These are phyloP conservation scores for Channa argus DNA, from an alignment of 2,113 vertebrate species.

Conservation along the genomic window DNA sequence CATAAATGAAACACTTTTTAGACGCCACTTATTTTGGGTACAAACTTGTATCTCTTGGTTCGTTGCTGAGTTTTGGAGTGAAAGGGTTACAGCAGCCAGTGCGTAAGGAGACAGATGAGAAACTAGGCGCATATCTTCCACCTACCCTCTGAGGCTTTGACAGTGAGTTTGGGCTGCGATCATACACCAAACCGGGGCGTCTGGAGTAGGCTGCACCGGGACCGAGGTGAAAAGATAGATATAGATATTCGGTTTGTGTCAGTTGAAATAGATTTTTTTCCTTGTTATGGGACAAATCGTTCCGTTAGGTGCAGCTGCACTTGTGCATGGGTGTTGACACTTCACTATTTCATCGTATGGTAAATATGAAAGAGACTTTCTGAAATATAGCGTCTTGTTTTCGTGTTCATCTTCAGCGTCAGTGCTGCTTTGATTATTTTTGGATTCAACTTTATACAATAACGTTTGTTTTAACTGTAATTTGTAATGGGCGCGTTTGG, in stretches of 20 bases:
- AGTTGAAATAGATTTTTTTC: not conserved
- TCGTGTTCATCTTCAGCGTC: not conserved
- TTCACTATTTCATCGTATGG: slow-evolving; percentile 42
- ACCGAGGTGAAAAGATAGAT: slow-evolving; percentile 61
- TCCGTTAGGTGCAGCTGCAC: slow-evolving; percentile 28
- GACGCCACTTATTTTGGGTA: slow-evolving; percentile 12
- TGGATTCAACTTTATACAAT: not conserved
- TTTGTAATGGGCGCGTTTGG: not conserved
- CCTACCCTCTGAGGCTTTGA: slow-evolving; percentile 49
- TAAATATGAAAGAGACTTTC: slow-evolving; percentile 3
- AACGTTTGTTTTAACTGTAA: not conserved
- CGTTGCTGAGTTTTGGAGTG: slow-evolving; percentile 69
- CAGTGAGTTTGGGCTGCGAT: slow-evolving; percentile 60
- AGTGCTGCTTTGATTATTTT: not conserved
- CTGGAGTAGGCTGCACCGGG: slow-evolving; percentile 48
- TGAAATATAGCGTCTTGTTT: not conserved
- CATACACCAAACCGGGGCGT: slow-evolving; percentile 37
- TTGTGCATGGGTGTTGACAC: slow-evolving; percentile 53
- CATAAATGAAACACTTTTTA: slow-evolving; percentile 30
- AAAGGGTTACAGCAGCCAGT: slow-evolving; percentile 80
- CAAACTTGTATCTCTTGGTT: slow-evolving; percentile 49
- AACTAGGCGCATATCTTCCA: slow-evolving; percentile 55
- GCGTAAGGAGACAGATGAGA: slow-evolving; percentile 71
- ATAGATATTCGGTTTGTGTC: slow-evolving; percentile 4
- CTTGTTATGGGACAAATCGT: slow-evolving; percentile 2